Evolutionary conservation across 2,888 invertebrate species (phyloP).

Genomic region (Podotricha telesiphe): DNA sequence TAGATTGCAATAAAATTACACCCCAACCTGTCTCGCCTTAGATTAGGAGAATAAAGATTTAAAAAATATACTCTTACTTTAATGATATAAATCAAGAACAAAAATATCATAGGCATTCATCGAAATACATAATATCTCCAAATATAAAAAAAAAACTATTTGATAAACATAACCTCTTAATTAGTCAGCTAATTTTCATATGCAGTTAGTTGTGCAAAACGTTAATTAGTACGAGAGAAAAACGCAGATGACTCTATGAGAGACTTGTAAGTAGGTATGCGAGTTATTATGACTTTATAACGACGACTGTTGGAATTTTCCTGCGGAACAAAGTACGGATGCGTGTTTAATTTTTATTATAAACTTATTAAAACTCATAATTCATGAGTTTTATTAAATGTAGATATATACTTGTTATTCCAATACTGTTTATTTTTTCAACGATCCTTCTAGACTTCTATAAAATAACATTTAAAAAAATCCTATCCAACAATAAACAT

Average conservation of each 20-base stretch:
- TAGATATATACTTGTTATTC: too few relatives aligned
- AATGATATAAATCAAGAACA: too few relatives aligned
- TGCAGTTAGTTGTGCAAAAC: conserved; percentile 2
- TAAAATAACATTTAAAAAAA: neutral
- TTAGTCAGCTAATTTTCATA: conserved; percentile 3
- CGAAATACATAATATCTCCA: too few relatives aligned
- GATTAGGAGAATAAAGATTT: too few relatives aligned
- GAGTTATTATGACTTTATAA: conserved; percentile 14
- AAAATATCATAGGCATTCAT: too few relatives aligned
- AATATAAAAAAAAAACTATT: neutral
- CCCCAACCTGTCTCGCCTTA: too few relatives aligned
- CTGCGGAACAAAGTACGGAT: neutral
- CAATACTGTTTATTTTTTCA: too few relatives aligned
- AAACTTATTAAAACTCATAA: neutral
- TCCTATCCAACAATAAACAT: neutral
- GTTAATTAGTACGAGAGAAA: conserved; percentile 19
- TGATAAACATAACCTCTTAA: conserved; percentile 3
- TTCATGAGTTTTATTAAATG: neutral
- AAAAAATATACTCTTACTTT: too few relatives aligned
- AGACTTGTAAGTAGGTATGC: conserved; percentile 17
- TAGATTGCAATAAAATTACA: too few relatives aligned
- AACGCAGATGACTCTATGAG: conserved; percentile 18
- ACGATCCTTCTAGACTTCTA: neutral
- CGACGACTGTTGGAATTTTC: conserved; percentile 14
- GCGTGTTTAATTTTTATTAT: conserved; percentile 3